These are phyloP conservation scores for Fragum sueziense DNA, from an alignment of 2,888 invertebrate genomes.

Conservation along the genomic window DNA sequence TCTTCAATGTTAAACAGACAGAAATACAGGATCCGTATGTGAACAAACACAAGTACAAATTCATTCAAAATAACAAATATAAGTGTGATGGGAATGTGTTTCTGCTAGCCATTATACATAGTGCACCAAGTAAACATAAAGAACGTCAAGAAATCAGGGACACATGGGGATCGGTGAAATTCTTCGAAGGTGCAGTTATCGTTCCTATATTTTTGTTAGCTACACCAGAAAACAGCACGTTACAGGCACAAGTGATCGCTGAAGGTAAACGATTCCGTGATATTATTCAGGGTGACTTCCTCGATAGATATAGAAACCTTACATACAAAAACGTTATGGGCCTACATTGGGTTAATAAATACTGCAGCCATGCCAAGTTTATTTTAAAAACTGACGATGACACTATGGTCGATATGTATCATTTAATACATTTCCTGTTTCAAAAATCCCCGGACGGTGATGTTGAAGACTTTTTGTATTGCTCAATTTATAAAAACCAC, in stretches of 20 bases:
- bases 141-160: constrained; percentile 61
- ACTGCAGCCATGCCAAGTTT: constrained; percentile 76
- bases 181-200: constrained; percentile 38
- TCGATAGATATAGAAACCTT: constrained; percentile 80
- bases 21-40: constrained; percentile 34
- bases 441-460: constrained; percentile 47
- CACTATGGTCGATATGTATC: constrained; percentile 83
- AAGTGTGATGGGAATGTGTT: constrained; percentile 54
- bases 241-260: constrained; percentile 46
- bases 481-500: constrained; percentile 61
- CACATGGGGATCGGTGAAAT: constrained; percentile 63
- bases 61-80: constrained; percentile 42
- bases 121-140: constrained; percentile 52
- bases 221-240: constrained; percentile 5
- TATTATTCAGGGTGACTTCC: constrained; percentile 74
- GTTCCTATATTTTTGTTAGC: constrained; percentile 62
- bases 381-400: constrained; percentile 81
- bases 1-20: background rate
- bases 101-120: constrained; percentile 60
- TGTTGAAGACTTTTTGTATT: constrained; percentile 64
- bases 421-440: constrained; percentile 82
- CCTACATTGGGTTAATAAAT: constrained; percentile 73
- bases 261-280: constrained; percentile 60
- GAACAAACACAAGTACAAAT: constrained; percentile 52
- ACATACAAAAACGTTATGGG: constrained; percentile 79